Evolutionary conservation across 2,797 vertebrate species (phyloP), one percentile per base, ranked within the genome.

Genomic region (Gobio occitaniae): DNA sequence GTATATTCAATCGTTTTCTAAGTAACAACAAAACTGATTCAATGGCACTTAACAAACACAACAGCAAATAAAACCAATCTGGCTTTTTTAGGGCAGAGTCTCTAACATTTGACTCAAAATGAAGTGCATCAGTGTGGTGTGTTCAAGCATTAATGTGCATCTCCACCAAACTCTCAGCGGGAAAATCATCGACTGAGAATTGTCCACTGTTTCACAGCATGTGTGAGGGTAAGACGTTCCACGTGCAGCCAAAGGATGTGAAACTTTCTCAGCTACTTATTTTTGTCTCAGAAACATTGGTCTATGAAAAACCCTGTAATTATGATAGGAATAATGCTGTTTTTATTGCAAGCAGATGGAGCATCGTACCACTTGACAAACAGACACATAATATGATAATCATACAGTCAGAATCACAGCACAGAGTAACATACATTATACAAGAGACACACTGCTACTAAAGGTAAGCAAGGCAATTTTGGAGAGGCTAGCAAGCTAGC

Each of bases 301-400:
- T 88, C 80, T 76, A 76, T 79, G 54, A 50, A 69, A 36, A 80
- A 86, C 80, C 90, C 90, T 91, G 86, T 91, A 88, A 92, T 92
- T 91, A 91, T 86, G 78, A 87, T 56, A 70, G 87, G 88, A 88
- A 91, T 91, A 88, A 90, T 91, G 84, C 59, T 82, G 81, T 71
- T 90, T 90, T 90, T 90, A 90, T 88, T 87, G 87, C 88, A 72
- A 84, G 70, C 91, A 91, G 89, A 86, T 91, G 90, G 79, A 80
- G 66, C 61, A 48, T 54, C 25, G 52, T 75, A 84, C 86, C 89
- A 71, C 90, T 89, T 84, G 75, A 86, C 83, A 89, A 90, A 87
- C 81, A 65, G 54, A 78, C 25, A 48, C 50, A 72, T 71, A 71
- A 65, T 83, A 68, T 66, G 76, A 88, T 88, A 78, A 87, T 87